A percentile compares a stretch with the other conserved stretches of the same genome.
These are phyloP conservation scores for Adoxophyes honmai DNA, from an alignment of 1,140 invertebrate genomes.

Conservation along the genomic window DNA sequence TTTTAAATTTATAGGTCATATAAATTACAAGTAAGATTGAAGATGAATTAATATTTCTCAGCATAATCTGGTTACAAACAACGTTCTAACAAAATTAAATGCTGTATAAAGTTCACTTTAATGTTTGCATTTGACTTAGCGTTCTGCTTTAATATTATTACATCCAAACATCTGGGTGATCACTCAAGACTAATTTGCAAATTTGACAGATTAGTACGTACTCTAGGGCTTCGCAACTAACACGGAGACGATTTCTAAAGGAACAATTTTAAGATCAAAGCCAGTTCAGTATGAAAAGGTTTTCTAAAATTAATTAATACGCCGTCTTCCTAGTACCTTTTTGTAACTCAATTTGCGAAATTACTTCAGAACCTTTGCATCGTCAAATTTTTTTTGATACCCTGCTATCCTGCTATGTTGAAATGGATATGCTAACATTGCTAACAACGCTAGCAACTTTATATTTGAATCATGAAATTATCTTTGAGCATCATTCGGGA, in stretches of 20 bases:
- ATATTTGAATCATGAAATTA: no score
- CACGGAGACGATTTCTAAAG: background rate
- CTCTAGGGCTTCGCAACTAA: background rate
- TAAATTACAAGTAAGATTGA: no score
- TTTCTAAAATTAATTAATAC: conserved; percentile 33
- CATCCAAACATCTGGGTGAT: background rate
- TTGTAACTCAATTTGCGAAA: conserved; percentile 8
- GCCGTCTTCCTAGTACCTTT: background rate
- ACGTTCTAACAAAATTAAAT: no score
- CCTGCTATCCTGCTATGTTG: no score
- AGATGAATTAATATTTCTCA: no score
- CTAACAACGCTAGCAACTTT: no score
- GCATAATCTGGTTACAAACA: no score
- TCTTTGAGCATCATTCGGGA: no score
- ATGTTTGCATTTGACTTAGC: background rate
- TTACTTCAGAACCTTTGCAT: background rate
- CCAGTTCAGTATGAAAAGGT: conserved; percentile 26
- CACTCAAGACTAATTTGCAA: conserved; percentile 5
- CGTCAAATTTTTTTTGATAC: background rate
- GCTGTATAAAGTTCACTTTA: no score
- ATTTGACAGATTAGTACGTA: conserved; percentile 4
- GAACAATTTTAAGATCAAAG: conserved; percentile 21
- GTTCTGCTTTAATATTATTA: background rate
- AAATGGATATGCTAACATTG: no score
- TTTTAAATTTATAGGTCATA: no score